Percentiles rank a stretch among this genome's conserved stretches.
These are phyloP conservation scores for Elachura formosa DNA, from an alignment of 2,113 vertebrate species.

Conservation along the genomic window DNA sequence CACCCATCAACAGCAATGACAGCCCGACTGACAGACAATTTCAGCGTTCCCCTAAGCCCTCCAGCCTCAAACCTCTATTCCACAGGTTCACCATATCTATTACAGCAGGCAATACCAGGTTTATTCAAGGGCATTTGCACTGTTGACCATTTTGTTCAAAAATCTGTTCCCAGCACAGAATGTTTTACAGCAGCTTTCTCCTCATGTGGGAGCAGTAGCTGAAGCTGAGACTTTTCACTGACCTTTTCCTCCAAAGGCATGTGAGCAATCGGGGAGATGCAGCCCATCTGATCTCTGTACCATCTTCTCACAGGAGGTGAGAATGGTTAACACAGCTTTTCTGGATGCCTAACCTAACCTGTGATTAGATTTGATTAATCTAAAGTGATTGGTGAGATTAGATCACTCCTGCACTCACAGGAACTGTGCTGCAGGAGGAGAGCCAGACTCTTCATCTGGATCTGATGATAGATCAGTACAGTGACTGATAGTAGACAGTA, in stretches of 20 bases:
- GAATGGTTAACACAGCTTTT: background rate
- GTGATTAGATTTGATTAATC: background rate
- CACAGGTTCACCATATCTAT: background rate
- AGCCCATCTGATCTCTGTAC: background rate
- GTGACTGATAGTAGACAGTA: background rate
- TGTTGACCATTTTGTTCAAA: background rate
- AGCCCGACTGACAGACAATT: background rate
- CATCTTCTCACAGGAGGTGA: background rate
- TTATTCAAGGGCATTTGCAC: background rate
- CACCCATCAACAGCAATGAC: background rate
- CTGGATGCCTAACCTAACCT: background rate
- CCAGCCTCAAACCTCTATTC: background rate
- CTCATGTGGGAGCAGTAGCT: rapidly evolving
- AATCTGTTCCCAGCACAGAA: background rate
- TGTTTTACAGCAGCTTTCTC: background rate
- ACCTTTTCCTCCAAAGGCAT: background rate
- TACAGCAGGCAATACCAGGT: background rate
- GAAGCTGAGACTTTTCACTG: background rate
- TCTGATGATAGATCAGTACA: too few relatives aligned
- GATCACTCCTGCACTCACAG: background rate
- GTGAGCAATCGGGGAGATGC: background rate
- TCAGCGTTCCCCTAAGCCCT: background rate
- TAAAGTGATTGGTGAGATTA: background rate
- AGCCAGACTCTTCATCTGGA: background rate
- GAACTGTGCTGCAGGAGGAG: background rate